Evolutionary conservation across 2,797 vertebrate genomes (phyloP).

Genomic region (Rallus crepitans): DNA sequence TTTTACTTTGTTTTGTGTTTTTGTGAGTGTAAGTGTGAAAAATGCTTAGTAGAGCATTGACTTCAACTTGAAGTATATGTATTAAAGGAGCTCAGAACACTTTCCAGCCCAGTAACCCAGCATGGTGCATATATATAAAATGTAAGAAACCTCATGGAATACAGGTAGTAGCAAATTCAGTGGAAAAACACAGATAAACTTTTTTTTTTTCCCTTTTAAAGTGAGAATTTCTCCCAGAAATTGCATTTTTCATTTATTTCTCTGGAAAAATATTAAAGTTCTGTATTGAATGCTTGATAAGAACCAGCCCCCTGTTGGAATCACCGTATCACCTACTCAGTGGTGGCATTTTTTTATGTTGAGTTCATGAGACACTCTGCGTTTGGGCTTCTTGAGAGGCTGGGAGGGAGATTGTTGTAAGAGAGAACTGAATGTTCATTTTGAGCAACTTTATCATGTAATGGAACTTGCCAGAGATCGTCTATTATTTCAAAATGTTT

Average conservation of each 20-base stretch:
- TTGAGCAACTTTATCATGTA: background rate
- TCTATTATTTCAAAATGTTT: background rate
- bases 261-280: background rate
- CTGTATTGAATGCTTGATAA: background rate
- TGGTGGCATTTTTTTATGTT: background rate
- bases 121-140: accelerated
- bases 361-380: background rate
- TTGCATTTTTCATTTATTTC: background rate
- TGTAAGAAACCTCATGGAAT: background rate
- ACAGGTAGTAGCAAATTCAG: background rate
- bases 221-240: background rate
- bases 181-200: background rate
- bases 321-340: accelerated
- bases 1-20: too few species aligned
- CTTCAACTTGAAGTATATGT: background rate
- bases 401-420: background rate
- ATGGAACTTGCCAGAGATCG: background rate
- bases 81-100: background rate
- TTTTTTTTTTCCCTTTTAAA: background rate
- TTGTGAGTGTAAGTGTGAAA: background rate
- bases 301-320: background rate
- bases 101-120: background rate
- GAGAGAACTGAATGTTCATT: background rate
- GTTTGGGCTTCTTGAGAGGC: background rate
- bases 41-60: background rate